Percentiles rank a stretch among this genome's conserved stretches.
phyloP scores from a whole-genome alignment of 1,140 invertebrate species.

The Drosophila varians region DNA sequence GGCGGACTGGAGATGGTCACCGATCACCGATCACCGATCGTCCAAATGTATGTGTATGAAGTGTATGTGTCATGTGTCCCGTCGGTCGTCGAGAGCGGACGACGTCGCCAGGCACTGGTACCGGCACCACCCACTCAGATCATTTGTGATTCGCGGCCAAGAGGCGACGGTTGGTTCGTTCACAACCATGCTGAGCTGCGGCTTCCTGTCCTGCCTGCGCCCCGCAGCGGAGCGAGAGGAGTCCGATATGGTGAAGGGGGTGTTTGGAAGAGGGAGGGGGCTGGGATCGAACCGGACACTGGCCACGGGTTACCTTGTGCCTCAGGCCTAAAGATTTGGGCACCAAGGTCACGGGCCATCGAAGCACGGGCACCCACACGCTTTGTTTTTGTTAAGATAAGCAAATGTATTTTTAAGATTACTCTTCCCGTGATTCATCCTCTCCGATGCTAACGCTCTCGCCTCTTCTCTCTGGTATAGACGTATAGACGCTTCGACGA shows the following conservation, averaged over 20 bases:
- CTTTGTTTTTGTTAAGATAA: slow-evolving; percentile 43
- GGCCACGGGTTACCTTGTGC: not conserved
- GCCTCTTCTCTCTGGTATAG: slow-evolving; percentile 34
- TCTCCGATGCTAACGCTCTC: not conserved
- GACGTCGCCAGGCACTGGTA: not conserved
- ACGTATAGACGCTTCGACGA: slow-evolving; percentile 83
- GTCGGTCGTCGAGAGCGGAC: not conserved
- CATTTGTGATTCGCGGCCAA: slow-evolving; percentile 3
- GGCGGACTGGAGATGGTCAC: not conserved
- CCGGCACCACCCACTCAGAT: not conserved
- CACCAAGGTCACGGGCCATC: slow-evolving; percentile 1
- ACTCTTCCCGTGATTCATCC: slow-evolving; percentile 15
- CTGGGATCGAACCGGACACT: not conserved
- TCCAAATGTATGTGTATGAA: not conserved
- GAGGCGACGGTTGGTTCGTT: slow-evolving; percentile 15
- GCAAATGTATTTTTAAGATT: slow-evolving; percentile 31
- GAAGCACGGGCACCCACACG: slow-evolving; percentile 53
- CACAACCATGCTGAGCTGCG: not conserved
- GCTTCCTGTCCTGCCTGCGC: not conserved
- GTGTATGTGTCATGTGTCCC: not conserved
- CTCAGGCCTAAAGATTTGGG: not conserved
- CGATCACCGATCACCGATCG: no score
- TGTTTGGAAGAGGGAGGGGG: not conserved
- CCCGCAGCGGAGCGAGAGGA: not conserved
- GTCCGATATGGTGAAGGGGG: slow-evolving; percentile 15